These are phyloP conservation scores for Sebastiscus albofasciatus DNA, from an alignment of 2,797 vertebrate genomes.

Conservation along the genomic window DNA sequence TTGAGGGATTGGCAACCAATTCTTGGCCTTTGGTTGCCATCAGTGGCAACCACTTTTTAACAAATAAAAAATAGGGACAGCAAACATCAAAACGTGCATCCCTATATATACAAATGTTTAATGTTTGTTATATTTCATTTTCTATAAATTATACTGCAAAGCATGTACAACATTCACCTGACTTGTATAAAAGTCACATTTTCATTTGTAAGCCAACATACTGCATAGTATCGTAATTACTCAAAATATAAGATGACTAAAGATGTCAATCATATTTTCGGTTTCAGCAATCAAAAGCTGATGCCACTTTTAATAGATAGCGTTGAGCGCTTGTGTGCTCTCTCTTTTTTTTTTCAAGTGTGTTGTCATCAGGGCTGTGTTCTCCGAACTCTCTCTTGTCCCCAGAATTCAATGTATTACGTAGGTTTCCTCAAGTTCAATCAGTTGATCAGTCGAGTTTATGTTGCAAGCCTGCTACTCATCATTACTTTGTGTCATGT, in stretches of 20 bases:
- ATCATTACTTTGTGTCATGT: not conserved
- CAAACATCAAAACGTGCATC: not conserved
- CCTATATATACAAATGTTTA: no score
- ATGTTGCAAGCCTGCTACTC: no score
- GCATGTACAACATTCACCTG: no score
- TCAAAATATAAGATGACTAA: not conserved
- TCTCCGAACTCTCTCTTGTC: not conserved
- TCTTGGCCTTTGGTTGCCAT: not conserved
- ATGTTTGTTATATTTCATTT: no score
- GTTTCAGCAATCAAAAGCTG: not conserved
- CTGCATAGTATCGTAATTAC: not conserved
- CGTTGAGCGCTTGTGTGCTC: fast-evolving
- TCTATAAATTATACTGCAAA: no score
- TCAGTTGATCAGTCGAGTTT: not conserved
- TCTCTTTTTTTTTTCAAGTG: not conserved
- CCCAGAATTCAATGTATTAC: not conserved
- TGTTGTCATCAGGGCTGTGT: not conserved
- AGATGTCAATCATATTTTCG: not conserved
- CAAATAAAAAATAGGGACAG: not conserved
- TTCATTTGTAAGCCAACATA: not conserved
- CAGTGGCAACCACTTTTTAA: not conserved
- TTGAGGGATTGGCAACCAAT: not conserved
- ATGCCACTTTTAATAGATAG: not conserved
- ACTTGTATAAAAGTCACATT: no score
- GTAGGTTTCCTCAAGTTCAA: not conserved